Base-by-base conservation (phyloP, 1,140 invertebrate species). In the Drosophila pseudoananassae region DNA sequence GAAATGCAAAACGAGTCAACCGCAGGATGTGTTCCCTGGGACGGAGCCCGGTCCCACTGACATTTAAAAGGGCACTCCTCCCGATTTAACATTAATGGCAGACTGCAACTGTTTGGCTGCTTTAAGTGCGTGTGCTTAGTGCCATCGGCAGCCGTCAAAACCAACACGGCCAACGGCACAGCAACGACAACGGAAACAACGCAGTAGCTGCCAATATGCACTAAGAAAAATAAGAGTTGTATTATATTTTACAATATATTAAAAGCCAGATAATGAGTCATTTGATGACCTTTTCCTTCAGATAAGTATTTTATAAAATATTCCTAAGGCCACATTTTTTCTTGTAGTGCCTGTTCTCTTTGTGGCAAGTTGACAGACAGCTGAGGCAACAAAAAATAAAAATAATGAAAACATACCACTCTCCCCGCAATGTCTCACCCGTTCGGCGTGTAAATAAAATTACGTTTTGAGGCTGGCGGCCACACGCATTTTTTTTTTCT, bases 141-240 rank as follows among this genome's bases (percentile, higher is more conserved):
- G 83, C 83, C 82, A 88, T 72, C 75, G 78, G 82, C 78, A 88
- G 78, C 83, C 83, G 83, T 82, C 83, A 88, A 88, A 87, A 88
- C 76, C 83, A 71, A 77, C 83, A 64, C 76, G 73, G 68, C 53
- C 72, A 64, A 60, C 71, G 46, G 55, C 64, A 60, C 31, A 31
- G 38, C 61, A 36, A 54, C 25, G 25, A 27, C 23, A 27, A 14
- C 53, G 38, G 12, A 14, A 40, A 15, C 58, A 20, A 27, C 40
- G 49, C 6, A 43, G 49, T 46, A n/a, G 15, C 36, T 40, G 45
- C 33, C 38, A 27, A n/a, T 53, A 43, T 43, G 15, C 60, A 49
- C 29, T 20, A 3, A 23, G 7, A 17, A 10, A 46, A 46, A 46
- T n/a, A 49, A 49, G 6, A 27, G 1, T 49, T 14, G 8, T 6